Base-by-base conservation (phyloP, 2,113 vertebrate species). In the Eulemur macaco region DNA sequence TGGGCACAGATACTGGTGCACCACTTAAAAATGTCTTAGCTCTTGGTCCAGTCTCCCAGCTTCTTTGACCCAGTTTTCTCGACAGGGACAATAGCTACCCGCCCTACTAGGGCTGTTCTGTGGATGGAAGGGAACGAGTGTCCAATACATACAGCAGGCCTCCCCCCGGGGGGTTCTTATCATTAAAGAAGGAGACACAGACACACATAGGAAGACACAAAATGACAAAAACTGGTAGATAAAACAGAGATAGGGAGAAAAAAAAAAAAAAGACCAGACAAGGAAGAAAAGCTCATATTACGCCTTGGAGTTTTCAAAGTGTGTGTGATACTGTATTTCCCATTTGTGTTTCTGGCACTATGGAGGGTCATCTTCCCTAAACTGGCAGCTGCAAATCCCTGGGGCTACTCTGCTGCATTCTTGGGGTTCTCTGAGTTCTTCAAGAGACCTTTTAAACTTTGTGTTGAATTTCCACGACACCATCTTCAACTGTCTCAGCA, bases 81-180 rank as follows among this genome's bases (percentile, higher is more conserved):
- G 8, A 2, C 1, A 47, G 71, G 76, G 63, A 76, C 56, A 14
- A 31, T 13, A 68, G 21, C 10, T 3, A 20, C n/a, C 77, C 69
- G 64, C 56, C 54, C 27, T 34, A 29, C 45, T 23, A 14, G 52
- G 52, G 21, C 5, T 54, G 58, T 1, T 39, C 3, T 0, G 3
- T 4, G 29, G 39, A 17, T 10, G 10, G 8, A 27, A 74, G 47
- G 0, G 27, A 47, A 37, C 7, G 4, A 4, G 2, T 0, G 0
- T 29, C 39, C 34, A n/a, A 34, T n/a, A 54, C 12, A 31, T 20
- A 37, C 63, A n/a, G 5, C 3, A 80, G n/a, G 21, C 50, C 37
- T 39, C 71, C 1, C 8, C 0, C 1, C 45, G 0, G 7, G 69
- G 39, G 4, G 29, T 37, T 58, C 25, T 66, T 34, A 58, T 15